Evolutionary conservation across 2,888 invertebrate genomes (phyloP), one percentile per base, ranked within the genome.

Genomic region (Dynastes hyllus): DNA sequence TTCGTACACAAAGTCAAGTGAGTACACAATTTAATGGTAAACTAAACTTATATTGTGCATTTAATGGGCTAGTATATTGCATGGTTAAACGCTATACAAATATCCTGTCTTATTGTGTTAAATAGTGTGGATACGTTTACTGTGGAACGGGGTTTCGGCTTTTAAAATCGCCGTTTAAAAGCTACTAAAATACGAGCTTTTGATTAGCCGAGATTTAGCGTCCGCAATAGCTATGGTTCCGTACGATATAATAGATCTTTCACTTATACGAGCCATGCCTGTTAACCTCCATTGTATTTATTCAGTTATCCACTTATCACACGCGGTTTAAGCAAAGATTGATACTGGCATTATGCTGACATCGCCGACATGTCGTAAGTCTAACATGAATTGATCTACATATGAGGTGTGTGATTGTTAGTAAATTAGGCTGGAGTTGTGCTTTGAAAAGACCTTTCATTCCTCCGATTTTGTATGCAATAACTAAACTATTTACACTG

Each of bases 51-150:
- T 73, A 73, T 73, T 73, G 58, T 73, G 58, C 73, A n/a, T 73
- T 73, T 73, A 73, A 73, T 73, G 73, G 55, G 73, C 55, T 73
- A 73, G 73, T 73, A 73, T 73, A 73, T 73, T 58, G 73, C 73
- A 58, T 45, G 16, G 73, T 73, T 58, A 55, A 73, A 45, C 40
- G 58, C 73, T 51, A 73, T 73, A 73, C 73, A 73, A 73, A 73
- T 73, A 73, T 58, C 58, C 37, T 73, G 73, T 61, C 58, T 40
- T 40, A 73, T 58, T 73, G 73, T 73, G 73, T 40, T 58, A 73
- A 73, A 58, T 73, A 73, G 58, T 58, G 58, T 40, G 70, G 53
- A 53, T 70, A 70, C 53, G 53, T 70, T 58, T 58, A 32, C 55
- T 16, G 40, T 16, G 55, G 11, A 71, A 16, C 37, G 37, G 58